phyloP scores from a whole-genome alignment of 2,888 invertebrate genomes.

The Tenodera sinensis region DNA sequence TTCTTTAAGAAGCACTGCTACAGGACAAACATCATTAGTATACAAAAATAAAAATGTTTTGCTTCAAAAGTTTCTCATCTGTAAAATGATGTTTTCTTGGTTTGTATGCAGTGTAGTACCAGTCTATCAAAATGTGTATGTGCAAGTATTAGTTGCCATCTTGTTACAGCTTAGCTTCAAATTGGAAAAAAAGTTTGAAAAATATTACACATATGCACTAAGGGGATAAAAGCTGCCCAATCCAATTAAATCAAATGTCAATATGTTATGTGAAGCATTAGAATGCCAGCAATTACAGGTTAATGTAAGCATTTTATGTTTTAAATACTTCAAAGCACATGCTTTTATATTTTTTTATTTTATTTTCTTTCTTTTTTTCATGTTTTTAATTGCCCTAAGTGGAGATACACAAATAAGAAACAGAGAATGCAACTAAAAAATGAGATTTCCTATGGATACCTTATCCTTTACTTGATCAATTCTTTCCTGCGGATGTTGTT shows the following conservation, averaged over 20 bases:
- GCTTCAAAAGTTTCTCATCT: neutral
- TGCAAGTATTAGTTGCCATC: neutral
- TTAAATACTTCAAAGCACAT: neutral
- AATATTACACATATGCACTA: neutral
- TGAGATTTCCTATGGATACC: conserved; percentile 25
- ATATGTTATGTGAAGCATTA: conserved; percentile 7
- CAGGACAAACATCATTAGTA: neutral
- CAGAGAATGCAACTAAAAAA: neutral
- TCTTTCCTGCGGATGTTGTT: conserved; percentile 81
- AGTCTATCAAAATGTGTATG: neutral
- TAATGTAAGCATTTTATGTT: conserved; percentile 5
- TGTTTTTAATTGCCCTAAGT: neutral
- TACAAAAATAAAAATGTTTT: neutral
- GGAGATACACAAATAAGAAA: neutral
- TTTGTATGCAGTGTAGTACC: neutral
- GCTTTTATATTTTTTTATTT: neutral
- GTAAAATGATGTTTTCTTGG: neutral
- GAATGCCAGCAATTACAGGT: neutral
- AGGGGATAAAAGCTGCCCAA: neutral
- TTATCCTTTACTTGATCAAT: conserved; percentile 32
- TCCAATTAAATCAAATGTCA: neutral
- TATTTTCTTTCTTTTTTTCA: neutral
- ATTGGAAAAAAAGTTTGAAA: neutral
- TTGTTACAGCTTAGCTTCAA: neutral
- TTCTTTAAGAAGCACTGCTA: neutral